A percentile compares a stretch with the other conserved stretches of the same genome.
phyloP scores from a whole-genome alignment of 2,888 invertebrate species.

The Hirtodrosophila trivittata region DNA sequence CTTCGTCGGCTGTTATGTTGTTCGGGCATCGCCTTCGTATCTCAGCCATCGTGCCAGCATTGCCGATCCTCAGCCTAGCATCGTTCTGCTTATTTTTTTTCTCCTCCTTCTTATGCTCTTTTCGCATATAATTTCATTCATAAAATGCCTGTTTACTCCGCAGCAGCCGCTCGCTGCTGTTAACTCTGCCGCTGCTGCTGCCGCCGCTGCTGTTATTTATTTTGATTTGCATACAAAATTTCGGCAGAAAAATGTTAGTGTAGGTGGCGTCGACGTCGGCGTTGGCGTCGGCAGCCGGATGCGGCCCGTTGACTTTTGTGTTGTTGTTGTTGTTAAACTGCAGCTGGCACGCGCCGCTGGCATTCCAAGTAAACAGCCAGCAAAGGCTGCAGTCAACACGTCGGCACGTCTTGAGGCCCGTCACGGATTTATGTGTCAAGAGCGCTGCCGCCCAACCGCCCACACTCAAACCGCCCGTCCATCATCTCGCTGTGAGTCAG shows the following conservation, averaged over 20 bases:
- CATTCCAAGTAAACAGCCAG: slow-evolving; percentile 44
- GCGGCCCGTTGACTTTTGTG: slow-evolving; percentile 25
- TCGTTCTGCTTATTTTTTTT: slow-evolving; percentile 18
- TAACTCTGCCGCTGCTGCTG: slow-evolving; percentile 5
- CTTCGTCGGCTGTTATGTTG: slow-evolving; percentile 12
- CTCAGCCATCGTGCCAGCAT: neutral
- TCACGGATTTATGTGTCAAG: slow-evolving; percentile 67
- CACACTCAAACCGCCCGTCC: neutral
- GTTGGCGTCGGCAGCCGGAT: slow-evolving; percentile 33
- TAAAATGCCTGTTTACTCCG: slow-evolving; percentile 55
- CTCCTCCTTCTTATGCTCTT: slow-evolving; percentile 28
- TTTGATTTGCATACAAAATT: slow-evolving; percentile 48
- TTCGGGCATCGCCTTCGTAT: slow-evolving; percentile 27
- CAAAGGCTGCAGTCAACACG: slow-evolving; percentile 26
- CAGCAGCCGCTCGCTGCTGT: slow-evolving; percentile 9
- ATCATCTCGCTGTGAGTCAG: slow-evolving; percentile 11
- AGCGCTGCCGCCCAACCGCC: slow-evolving; percentile 39
- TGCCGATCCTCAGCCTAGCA: slow-evolving; percentile 31
- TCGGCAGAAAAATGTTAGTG: slow-evolving; percentile 17
- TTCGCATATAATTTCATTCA: slow-evolving; percentile 74
- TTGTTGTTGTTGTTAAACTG: slow-evolving; percentile 21
- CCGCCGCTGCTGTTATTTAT: slow-evolving; percentile 25
- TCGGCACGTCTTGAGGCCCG: slow-evolving; percentile 57
- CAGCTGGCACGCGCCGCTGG: slow-evolving; percentile 50
- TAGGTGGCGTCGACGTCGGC: slow-evolving; percentile 2